Evolutionary conservation across 2,797 vertebrate species (phyloP), one percentile per base, ranked within the genome.

Genomic region (Pristis pectinata): DNA sequence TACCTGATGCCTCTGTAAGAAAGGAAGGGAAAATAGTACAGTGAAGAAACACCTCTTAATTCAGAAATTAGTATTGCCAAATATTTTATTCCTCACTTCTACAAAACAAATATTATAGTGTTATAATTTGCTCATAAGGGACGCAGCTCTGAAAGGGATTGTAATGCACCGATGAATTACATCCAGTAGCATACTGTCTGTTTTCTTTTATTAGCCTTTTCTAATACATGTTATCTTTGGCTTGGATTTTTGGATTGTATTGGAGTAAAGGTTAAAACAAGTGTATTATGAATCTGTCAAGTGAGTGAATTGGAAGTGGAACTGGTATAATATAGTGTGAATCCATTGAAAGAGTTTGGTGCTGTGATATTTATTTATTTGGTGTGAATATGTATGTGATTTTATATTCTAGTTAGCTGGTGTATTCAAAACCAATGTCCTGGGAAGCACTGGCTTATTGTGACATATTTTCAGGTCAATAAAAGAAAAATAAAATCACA

Each of bases 291-390:
- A 53, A 9, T 80, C 13, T 56, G 82, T 0, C 59, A 5, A n/a
- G 5, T n/a, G 53, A 59, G 53, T 87, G 56, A 87, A 61, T 59
- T 59, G 6, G 11, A 59, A 2, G 30, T 59, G 56, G 13, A 17
- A 17, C 8, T 76, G 30, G 5, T 76, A 5, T 30, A 61, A 34
- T 87, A 15, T 64, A 56, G 13, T 59, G 30, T 87, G 53, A n/a
- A 17, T 61, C 56, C 64, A 61, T n/a, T 64, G 44, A 24, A 27
- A 22, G 30, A 34, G 53, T 87, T 34, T 59, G 83, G 13, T 87
- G 83, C 56, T 59, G 56, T 87, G 83, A 87, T 59, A n/a, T 59
- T 87, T 61, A n/a, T 87, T 85, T 53, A 80, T 44, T n/a, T n/a
- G 30, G 30, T 61, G 83, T 87, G 56, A 59, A n/a, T n/a, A 87